A percentile compares a stretch with the other conserved stretches of the same genome.
Evolutionary conservation across 92 coral and sea anemone genomes (phyloP).

Genomic region (Paramuricea clavata): DNA sequence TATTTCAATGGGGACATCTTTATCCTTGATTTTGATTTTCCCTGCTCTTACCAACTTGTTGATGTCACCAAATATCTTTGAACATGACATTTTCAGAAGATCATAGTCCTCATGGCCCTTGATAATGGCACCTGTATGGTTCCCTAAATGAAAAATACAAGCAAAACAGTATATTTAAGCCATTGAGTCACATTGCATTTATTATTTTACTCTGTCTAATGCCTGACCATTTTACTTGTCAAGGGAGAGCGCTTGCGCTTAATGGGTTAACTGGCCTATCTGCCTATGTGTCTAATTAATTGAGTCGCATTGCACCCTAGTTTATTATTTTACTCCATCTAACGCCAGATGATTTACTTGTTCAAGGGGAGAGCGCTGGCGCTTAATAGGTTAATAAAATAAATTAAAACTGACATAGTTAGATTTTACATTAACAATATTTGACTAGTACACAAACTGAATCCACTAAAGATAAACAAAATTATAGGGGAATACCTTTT

Average conservation of each 20-base stretch:
- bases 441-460: no score
- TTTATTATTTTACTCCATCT: no score
- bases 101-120: not conserved
- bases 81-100: not conserved
- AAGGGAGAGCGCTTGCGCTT: no score
- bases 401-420: no score
- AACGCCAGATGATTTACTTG: no score
- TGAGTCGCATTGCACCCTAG: no score
- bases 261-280: no score
- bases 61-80: not conserved
- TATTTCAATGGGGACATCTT: not conserved
- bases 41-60: not conserved
- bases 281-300: no score
- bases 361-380: no score
- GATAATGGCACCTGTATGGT: not conserved
- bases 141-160: not conserved
- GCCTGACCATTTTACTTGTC: no score
- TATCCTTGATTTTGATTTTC: not conserved
- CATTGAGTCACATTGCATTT: not conserved
- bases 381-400: no score
- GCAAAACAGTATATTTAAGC: not conserved
- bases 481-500: not conserved
- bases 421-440: not conserved
- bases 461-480: not conserved
- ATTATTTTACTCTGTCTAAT: no score